Conservation (phyloP, 1,140 invertebrate genomes). For the Brachionus manjavacas region DNA sequence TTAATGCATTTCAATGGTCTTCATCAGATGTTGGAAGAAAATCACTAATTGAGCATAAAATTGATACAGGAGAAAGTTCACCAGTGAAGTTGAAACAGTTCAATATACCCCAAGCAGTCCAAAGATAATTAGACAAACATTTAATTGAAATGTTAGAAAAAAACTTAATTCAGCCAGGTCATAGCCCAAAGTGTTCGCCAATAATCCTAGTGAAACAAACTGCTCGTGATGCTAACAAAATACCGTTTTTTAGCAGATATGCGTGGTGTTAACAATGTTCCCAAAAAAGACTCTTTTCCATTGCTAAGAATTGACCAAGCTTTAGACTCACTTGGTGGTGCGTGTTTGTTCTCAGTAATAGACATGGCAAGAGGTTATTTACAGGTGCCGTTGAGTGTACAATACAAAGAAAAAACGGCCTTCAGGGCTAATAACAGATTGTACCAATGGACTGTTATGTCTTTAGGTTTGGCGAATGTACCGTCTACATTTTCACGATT, state of each 20-base stretch:
- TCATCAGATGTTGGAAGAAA: neutral
- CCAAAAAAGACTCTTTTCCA: conserved; percentile 30
- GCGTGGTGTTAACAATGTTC: neutral
- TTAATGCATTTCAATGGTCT: neutral
- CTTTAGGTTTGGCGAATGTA: conserved; percentile 50
- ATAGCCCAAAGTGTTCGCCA: too few relatives aligned
- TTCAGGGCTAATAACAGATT: neutral
- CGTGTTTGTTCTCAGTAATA: neutral
- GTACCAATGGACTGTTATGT: conserved; percentile 50
- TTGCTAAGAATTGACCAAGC: neutral
- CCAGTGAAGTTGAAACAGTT: neutral
- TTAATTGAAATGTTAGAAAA: neutral
- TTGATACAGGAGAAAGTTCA: neutral
- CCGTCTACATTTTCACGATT: conserved; percentile 52
- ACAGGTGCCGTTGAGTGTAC: neutral
- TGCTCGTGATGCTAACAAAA: neutral
- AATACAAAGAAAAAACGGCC: neutral
- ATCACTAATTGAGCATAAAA: neutral
- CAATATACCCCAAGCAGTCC: neutral
- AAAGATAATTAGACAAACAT: neutral
- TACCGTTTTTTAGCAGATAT: neutral
- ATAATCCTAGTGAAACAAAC: too few relatives aligned
- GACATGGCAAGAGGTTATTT: conserved; percentile 4
- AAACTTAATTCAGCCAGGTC: too few relatives aligned
- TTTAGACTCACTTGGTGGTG: neutral